phyloP scores from a whole-genome alignment of 2,797 vertebrate genomes.

The Apodemus agrarius region DNA sequence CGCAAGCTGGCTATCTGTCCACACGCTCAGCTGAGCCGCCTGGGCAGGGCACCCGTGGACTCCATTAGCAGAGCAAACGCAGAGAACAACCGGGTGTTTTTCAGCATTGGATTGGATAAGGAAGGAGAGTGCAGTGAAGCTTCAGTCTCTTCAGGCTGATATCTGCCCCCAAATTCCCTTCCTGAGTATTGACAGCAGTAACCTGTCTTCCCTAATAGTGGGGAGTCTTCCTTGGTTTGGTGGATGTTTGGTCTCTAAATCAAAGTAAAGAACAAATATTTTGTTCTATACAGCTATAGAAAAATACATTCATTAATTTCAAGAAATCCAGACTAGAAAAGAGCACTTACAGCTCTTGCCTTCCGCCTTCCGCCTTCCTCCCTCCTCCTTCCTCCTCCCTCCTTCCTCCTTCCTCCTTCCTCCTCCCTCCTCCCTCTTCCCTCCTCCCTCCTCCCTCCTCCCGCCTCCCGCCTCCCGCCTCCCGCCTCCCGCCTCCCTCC shows the following conservation, averaged over 20 bases:
- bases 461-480: neutral
- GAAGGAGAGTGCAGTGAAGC: slow-evolving; percentile 22
- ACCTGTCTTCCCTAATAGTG: neutral
- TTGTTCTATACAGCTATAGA: slow-evolving; percentile 33
- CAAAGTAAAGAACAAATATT: slow-evolving; percentile 20
- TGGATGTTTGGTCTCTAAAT: neutral
- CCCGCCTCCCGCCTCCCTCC: too few relatives aligned
- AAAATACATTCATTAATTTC: neutral
- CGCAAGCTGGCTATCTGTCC: neutral
- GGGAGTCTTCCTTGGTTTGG: neutral
- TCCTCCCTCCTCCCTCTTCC: neutral
- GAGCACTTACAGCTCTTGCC: neutral
- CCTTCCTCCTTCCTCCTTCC: neutral
- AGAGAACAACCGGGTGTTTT: neutral
- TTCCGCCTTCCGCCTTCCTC: neutral
- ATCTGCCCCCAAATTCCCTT: slow-evolving; percentile 8
- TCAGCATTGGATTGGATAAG: slow-evolving; percentile 1
- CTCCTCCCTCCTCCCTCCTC: neutral
- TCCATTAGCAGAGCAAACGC: neutral
- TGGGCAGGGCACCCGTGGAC: neutral
- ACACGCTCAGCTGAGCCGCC: neutral
- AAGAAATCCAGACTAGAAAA: slow-evolving; percentile 29
- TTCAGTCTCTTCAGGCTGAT: neutral
- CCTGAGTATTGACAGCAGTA: slow-evolving; percentile 1
- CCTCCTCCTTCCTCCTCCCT: too few relatives aligned